Conservation (phyloP, 2,797 vertebrate genomes). For the Anomalospiza imberbis region DNA sequence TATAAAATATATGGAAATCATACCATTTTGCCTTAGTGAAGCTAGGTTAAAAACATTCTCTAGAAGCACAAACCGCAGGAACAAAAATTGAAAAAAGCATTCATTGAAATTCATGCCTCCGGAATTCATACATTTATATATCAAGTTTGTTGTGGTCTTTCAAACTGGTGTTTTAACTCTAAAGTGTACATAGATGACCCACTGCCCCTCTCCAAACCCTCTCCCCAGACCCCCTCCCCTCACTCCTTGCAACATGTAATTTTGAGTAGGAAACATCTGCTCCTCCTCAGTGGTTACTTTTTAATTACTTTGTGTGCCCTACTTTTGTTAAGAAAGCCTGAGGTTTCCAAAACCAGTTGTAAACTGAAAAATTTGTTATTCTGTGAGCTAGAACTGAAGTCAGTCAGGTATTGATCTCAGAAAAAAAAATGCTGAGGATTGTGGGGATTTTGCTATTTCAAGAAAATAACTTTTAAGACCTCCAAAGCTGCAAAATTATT, state of each 20-base stretch:
- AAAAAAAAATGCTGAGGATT: slow-evolving; percentile 14
- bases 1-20: slow-evolving; percentile 1
- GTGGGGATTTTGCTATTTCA: not conserved
- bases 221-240: not conserved
- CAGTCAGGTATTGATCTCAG: slow-evolving; percentile 17
- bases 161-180: not conserved
- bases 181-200: not conserved
- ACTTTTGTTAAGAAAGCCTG: not conserved
- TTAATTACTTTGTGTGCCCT: slow-evolving; percentile 37
- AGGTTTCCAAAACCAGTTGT: not conserved
- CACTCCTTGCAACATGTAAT: not conserved
- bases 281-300: not conserved
- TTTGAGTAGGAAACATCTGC: not conserved
- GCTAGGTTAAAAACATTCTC: not conserved
- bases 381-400: slow-evolving; percentile 6
- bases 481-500: slow-evolving; percentile 47
- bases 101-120: slow-evolving; percentile 6
- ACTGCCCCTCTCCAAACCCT: not conserved
- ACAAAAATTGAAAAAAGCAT: not conserved
- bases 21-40: not conserved
- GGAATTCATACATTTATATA: not conserved
- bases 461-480: slow-evolving; percentile 26
- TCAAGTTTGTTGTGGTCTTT: not conserved
- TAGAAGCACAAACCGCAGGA: not conserved
- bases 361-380: not conserved